Evolutionary conservation across 2,888 invertebrate species (phyloP).

Genomic region (Blera fallax): DNA sequence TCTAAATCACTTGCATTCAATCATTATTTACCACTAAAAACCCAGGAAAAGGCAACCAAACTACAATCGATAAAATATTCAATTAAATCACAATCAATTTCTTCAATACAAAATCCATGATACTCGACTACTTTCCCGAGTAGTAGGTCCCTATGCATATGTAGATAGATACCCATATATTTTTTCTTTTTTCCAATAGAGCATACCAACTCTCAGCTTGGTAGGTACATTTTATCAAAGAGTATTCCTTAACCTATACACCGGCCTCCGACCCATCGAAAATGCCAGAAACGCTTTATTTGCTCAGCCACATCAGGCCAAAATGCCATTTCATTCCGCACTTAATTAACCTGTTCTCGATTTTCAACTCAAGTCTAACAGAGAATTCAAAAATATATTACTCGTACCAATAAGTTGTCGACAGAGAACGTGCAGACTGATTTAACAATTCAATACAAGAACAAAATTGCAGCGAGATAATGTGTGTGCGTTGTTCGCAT

Average conservation of each 20-base stretch:
- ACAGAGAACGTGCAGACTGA: conserved; percentile 69
- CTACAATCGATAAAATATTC: conserved; percentile 35
- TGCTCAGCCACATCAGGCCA: conserved; percentile 49
- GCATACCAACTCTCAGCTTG: background rate
- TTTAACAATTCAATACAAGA: conserved; percentile 69
- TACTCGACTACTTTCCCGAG: conserved; percentile 4
- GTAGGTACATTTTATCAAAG: background rate
- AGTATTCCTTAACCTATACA: background rate
- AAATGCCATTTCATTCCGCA: conserved; percentile 71
- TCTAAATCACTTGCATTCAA: background rate
- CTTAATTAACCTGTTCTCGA: conserved; percentile 73
- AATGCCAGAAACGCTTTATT: conserved; percentile 69
- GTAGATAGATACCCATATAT: background rate
- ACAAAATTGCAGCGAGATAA: conserved; percentile 39
- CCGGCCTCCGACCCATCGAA: conserved; percentile 13
- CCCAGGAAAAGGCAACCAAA: background rate
- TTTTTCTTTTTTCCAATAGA: conserved; percentile 3
- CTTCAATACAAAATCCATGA: background rate
- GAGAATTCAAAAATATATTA: conserved; percentile 70
- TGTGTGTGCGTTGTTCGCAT: conserved; percentile 46
- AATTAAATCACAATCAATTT: conserved; percentile 12
- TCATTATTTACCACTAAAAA: background rate
- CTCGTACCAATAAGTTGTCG: conserved; percentile 72
- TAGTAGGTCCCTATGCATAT: no score
- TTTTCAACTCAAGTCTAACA: conserved; percentile 72